Conservation (phyloP, 2,888 invertebrate species). For the Chrysodeixis includens region DNA sequence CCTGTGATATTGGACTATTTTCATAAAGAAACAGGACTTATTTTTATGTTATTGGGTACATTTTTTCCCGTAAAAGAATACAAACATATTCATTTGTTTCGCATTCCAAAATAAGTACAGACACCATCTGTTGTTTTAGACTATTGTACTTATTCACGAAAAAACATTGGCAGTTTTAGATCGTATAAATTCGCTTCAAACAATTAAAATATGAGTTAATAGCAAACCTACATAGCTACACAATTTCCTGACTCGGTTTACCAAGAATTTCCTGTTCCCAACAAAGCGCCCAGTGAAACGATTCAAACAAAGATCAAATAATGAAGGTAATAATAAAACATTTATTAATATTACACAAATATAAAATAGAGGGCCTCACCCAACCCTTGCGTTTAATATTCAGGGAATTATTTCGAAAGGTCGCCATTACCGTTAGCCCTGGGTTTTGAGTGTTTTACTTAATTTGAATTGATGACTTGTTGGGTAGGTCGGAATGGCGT, state of each 20-base stretch:
- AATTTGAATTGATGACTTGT: conserved; percentile 48
- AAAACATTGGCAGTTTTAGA: no score
- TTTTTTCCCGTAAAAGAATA: no score
- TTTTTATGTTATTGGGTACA: no score
- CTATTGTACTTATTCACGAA: no score
- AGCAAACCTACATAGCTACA: not conserved
- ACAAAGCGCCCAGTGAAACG: not conserved
- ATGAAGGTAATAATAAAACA: conserved; percentile 9
- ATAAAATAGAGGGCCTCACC: not conserved
- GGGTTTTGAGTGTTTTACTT: conserved; percentile 38
- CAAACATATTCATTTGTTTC: no score
- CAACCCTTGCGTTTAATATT: conserved; percentile 43
- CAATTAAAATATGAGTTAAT: not conserved
- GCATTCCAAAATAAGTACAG: no score
- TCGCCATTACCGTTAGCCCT: conserved; percentile 21
- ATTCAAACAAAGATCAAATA: conserved; percentile 7
- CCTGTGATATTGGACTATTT: no score
- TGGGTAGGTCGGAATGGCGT: not conserved
- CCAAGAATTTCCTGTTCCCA: not conserved
- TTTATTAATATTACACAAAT: conserved; percentile 11
- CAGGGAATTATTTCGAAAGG: conserved; percentile 41
- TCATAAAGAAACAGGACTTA: no score
- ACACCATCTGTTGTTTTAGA: no score
- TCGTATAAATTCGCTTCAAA: no score
- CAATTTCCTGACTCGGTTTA: not conserved